Evolutionary conservation across 2,797 vertebrate species (phyloP).

Genomic region (Paedocypris micromegethes): DNA sequence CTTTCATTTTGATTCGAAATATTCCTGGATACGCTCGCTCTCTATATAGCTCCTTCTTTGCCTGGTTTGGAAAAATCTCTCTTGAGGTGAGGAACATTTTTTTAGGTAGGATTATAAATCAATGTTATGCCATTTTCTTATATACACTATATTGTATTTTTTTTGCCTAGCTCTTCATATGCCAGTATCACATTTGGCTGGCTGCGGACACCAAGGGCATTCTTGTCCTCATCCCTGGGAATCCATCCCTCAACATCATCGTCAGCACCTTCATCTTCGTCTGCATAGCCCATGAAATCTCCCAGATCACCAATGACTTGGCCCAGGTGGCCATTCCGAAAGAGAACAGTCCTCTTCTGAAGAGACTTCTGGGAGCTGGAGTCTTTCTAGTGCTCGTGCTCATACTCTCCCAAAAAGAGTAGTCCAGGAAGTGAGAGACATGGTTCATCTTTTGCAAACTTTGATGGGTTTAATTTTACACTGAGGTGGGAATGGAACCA

Average conservation of each 20-base stretch:
- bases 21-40: slow-evolving; percentile 94
- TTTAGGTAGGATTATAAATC: too few relatives aligned
- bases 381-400: slow-evolving; percentile 73
- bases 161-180: slow-evolving; percentile 87
- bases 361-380: slow-evolving; percentile 74
- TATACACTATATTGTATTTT: slow-evolving; percentile 15
- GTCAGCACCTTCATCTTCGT: slow-evolving; percentile 98
- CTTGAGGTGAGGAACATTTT: slow-evolving; percentile 77
- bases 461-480: too few relatives aligned
- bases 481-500: too few relatives aligned
- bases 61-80: slow-evolving; percentile 98
- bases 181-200: slow-evolving; percentile 98
- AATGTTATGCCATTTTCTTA: too few relatives aligned
- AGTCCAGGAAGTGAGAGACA: slow-evolving; percentile 53
- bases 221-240: slow-evolving; percentile 91
- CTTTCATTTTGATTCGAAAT: slow-evolving; percentile 95
- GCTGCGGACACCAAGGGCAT: slow-evolving; percentile 96
- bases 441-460: too few relatives aligned
- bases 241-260: slow-evolving; percentile 86
- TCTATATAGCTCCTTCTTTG: slow-evolving; percentile 95
- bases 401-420: slow-evolving; percentile 69
- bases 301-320: slow-evolving; percentile 92
- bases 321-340: slow-evolving; percentile 93
- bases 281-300: slow-evolving; percentile 96
- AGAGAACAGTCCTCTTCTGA: slow-evolving; percentile 80